Percentiles rank a stretch among this genome's conserved stretches.
Conservation (phyloP, 2,888 invertebrate species). For the Eupithecia subfuscata region DNA sequence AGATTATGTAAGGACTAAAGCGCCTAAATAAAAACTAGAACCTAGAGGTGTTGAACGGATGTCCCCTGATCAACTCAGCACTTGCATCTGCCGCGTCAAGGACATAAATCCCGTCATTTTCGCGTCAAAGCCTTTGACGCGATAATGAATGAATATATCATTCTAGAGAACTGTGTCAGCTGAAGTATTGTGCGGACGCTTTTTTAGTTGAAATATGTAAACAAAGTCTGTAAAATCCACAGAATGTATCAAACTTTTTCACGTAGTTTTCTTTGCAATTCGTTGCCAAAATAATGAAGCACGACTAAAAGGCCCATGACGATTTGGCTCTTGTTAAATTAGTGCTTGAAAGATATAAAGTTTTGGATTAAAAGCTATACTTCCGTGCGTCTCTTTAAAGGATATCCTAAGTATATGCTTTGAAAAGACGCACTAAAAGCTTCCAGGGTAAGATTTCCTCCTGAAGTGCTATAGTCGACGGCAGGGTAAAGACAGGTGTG, state of each 20-base stretch:
- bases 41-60: not conserved
- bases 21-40: too few relatives aligned
- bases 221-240: not conserved
- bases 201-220: not conserved
- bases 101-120: constrained; percentile 68
- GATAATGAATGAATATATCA: constrained; percentile 53
- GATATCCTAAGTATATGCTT: too few relatives aligned
- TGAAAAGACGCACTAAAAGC: not conserved
- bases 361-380: too few relatives aligned
- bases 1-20: too few relatives aligned
- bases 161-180: constrained; percentile 17
- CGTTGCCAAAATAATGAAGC: too few relatives aligned
- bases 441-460: not conserved
- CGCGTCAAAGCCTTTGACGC: constrained; percentile 62
- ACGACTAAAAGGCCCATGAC: too few relatives aligned
- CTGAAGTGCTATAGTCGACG: not conserved
- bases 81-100: constrained; percentile 52
- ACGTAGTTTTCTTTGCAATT: not conserved
- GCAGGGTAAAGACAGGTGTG: not conserved
- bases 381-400: too few relatives aligned
- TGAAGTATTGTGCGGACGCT: not conserved
- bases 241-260: not conserved
- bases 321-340: too few relatives aligned
- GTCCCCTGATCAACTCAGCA: constrained; percentile 41
- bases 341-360: too few relatives aligned